Conservation (phyloP, 2,888 invertebrate genomes). For the Xanthia icteritia region DNA sequence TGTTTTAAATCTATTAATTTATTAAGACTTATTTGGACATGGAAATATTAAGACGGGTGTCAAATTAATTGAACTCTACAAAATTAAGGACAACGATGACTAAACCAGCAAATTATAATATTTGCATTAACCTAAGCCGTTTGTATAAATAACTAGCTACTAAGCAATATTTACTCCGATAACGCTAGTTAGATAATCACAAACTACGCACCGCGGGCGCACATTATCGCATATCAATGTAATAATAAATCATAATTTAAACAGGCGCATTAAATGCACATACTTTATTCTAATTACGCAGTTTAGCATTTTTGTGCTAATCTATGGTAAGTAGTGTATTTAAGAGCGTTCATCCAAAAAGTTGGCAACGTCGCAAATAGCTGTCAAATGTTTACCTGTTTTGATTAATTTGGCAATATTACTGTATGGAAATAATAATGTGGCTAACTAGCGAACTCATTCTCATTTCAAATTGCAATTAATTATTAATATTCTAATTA, state of each 20-base stretch:
- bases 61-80: neutral
- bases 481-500: too few relatives aligned
- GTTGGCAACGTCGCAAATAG: too few relatives aligned
- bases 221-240: conserved; percentile 51
- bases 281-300: conserved; percentile 23
- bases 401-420: too few relatives aligned
- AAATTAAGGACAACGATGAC: conserved; percentile 7
- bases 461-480: too few relatives aligned
- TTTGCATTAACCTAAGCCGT: conserved; percentile 7
- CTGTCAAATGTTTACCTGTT: too few relatives aligned
- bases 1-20: neutral
- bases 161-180: conserved; percentile 29
- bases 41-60: neutral
- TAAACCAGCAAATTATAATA: conserved; percentile 28
- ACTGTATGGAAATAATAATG: too few relatives aligned
- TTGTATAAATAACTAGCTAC: conserved; percentile 18
- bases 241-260: conserved; percentile 34
- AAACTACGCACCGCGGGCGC: conserved; percentile 20
- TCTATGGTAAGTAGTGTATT: conserved; percentile 3
- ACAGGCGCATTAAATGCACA: conserved; percentile 40
- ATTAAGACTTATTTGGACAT: neutral
- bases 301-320: conserved; percentile 24
- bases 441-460: too few relatives aligned
- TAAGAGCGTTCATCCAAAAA: too few relatives aligned
- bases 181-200: conserved; percentile 31